A percentile compares a stretch with the other conserved stretches of the same genome.
Evolutionary conservation across 2,113 vertebrate species (phyloP).

Genomic region (Fregetta grallaria): DNA sequence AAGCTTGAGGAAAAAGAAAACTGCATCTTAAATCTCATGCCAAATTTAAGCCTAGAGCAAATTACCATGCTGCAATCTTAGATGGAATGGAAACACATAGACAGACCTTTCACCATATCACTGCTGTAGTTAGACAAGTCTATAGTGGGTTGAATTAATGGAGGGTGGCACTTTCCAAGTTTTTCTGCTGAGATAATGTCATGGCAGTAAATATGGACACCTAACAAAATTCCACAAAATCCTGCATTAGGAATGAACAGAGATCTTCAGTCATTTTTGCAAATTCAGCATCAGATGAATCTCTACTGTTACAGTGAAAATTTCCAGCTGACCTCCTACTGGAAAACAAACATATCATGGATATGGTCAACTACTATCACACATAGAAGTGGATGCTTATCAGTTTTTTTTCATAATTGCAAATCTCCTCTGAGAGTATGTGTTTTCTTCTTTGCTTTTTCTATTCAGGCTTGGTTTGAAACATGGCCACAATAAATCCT

Average conservation of each 20-base stretch:
- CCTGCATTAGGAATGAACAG: not conserved
- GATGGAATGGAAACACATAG: not conserved
- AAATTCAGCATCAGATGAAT: not conserved
- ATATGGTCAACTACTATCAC: not conserved
- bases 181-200: not conserved
- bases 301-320: not conserved
- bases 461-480: not conserved
- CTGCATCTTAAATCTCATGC: not conserved
- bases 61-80: not conserved
- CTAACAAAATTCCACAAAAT: not conserved
- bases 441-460: not conserved
- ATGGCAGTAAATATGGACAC: not conserved
- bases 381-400: not conserved
- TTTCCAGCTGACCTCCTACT: not conserved
- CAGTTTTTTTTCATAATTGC: not conserved
- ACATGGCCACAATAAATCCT: not conserved
- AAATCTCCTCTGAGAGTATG: not conserved
- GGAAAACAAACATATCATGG: not conserved
- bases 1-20: constrained; percentile 48
- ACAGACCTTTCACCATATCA: not conserved
- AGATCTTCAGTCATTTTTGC: constrained; percentile 27
- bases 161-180: constrained; percentile 9
- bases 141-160: not conserved
- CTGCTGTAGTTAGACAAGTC: not conserved
- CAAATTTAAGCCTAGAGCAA: constrained; percentile 43